Evolutionary conservation across 2,113 vertebrate species (phyloP).

Genomic region (Spea multiplicata): DNA sequence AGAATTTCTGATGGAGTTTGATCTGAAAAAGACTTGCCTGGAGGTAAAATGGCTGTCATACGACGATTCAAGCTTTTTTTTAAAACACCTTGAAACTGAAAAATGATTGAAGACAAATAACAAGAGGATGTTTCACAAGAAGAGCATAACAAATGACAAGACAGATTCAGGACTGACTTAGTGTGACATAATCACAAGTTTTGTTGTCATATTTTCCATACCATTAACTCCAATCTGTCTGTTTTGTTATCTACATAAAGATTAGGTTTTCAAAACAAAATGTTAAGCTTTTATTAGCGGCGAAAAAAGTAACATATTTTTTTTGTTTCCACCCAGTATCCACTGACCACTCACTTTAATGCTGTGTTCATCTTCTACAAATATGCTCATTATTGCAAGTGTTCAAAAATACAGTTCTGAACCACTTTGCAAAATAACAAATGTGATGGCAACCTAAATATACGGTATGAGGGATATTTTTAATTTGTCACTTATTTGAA

Average conservation of each 20-base stretch:
- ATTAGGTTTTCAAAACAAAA: too few relatives aligned
- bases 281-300: too few relatives aligned
- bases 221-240: not conserved
- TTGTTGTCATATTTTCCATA: constrained; percentile 5
- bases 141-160: constrained; percentile 39
- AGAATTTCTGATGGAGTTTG: constrained; percentile 13
- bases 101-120: constrained; percentile 26
- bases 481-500: too few relatives aligned
- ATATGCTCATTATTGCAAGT: too few relatives aligned
- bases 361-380: too few relatives aligned
- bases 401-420: too few relatives aligned
- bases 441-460: too few relatives aligned
- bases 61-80: constrained; percentile 24
- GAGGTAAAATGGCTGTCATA: constrained; percentile 39
- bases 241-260: not conserved
- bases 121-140: constrained; percentile 11
- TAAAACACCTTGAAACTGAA: constrained; percentile 39
- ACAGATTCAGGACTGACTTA: constrained; percentile 15
- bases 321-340: too few relatives aligned
- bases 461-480: too few relatives aligned
- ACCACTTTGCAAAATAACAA: too few relatives aligned
- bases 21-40: constrained; percentile 39
- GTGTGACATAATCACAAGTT: not conserved
- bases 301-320: too few relatives aligned
- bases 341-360: too few relatives aligned